Base-by-base conservation (phyloP, 2,888 invertebrate genomes). In the Gnatocerus cornutus region DNA sequence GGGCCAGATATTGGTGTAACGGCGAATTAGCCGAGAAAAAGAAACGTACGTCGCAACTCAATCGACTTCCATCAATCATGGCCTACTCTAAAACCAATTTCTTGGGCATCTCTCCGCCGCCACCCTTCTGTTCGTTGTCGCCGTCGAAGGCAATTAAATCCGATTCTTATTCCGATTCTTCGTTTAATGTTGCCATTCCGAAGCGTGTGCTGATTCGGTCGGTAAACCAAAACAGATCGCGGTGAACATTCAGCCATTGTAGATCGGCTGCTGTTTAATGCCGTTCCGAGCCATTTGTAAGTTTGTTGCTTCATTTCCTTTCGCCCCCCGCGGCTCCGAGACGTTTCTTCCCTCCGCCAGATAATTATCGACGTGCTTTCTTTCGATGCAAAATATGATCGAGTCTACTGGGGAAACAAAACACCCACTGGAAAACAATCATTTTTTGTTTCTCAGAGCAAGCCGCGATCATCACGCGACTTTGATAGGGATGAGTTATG, bases 281-380 rank as follows among this genome's bases (percentile, higher is more conserved):
- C 79, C 83, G 83, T 84, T 84, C 83, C 83, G 80, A 81, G 80
- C 83, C 83, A 83, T 84, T 84, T 83, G 83, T 81, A 81, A 81
- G 81, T 84, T 83, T 84, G 83, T 83, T 83, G 84, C 82, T 83
- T 83, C 83, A 83, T 84, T 84, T 84, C 82, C 82, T 80, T 75
- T 63, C 53, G 16, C 53, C 65, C 62, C 41, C 69, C 65, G 58
- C 65, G 27, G 67, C 48, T 65, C 56, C 33, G n/a, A 14, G 33
- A 33, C 46, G 27, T 66, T 58, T 50, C 58, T 39, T 33, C 55
- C 39, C 39, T 21, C 13, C 6, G 9, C 46, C 56, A 21, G 41
- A 56, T 41, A 41, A 53, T 53, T 53, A 50, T 50, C 30, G 50
- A 50, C 50, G 30, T 50, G n/a, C 37, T 41, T 48, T 48, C 27